phyloP scores from a whole-genome alignment of 2,888 invertebrate genomes.

The Lasioglossum oenotherae region DNA sequence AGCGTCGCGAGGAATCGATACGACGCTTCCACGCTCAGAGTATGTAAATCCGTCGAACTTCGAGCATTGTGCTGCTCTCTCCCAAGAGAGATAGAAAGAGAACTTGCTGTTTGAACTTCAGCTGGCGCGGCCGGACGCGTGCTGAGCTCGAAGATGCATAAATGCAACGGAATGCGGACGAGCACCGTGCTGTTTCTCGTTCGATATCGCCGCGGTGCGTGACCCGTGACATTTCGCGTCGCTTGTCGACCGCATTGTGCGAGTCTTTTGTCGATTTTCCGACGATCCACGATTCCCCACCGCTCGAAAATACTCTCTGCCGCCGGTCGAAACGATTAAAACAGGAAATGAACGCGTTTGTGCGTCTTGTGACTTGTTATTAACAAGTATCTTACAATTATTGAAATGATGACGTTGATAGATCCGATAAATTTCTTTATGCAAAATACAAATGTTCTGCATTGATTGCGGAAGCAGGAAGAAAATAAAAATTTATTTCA shows the following conservation, averaged over 20 bases:
- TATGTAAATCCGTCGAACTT: background rate
- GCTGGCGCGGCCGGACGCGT: background rate
- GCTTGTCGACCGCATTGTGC: background rate
- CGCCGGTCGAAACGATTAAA: background rate
- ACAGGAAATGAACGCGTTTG: too few relatives aligned
- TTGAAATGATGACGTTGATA: too few relatives aligned
- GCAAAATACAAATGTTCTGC: too few relatives aligned
- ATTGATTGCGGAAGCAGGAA: too few relatives aligned
- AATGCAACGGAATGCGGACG: constrained; percentile 13
- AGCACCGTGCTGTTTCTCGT: background rate
- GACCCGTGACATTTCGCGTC: constrained; percentile 3
- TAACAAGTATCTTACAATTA: too few relatives aligned
- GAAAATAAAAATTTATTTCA: too few relatives aligned
- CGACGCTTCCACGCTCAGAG: background rate
- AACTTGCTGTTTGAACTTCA: constrained; percentile 4
- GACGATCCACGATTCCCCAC: background rate
- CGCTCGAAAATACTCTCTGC: background rate
- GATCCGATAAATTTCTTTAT: too few relatives aligned
- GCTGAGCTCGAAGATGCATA: constrained; percentile 10
- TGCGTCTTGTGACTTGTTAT: too few relatives aligned
- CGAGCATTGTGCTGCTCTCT: background rate
- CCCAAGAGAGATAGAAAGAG: background rate
- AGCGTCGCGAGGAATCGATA: constrained; percentile 28
- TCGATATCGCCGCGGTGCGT: constrained; percentile 6
- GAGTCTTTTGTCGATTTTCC: background rate